Base-by-base conservation (phyloP, 2,113 vertebrate genomes). In the Sphyrna mokarran region DNA sequence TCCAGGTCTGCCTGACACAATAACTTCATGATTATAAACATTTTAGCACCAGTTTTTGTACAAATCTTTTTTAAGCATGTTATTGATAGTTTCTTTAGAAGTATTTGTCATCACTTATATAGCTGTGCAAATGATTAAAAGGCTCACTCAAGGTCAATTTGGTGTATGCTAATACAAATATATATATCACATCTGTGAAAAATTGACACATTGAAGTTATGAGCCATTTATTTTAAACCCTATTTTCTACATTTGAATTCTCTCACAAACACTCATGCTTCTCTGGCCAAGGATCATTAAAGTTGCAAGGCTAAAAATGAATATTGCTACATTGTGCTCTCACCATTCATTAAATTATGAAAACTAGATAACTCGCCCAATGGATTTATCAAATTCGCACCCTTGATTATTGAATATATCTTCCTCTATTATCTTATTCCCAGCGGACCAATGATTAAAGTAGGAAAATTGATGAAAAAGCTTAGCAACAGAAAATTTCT, bases 51-150 rank as follows among this genome's bases (percentile, higher is more conserved):
- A 86, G 5, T 16, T 90, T 83, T 76, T 93, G 96, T 29, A 40
- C 76, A n/a, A 83, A 61, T 63, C 23, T 26, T 69, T 80, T 94
- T 37, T 33, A 1, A 26, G 9, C 16, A 96, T 96, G 96, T 96
- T 96, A 96, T 96, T 43, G 37, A 37, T 78, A 54, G 94, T 96
- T 61, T 96, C 96, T 95, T 68, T 22, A 20, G 9, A 94, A 14
- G 66, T 70, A 20, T 61, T 54, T 33, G 26, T 83, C 48, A 87
- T 43, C 29, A 90, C 13, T n/a, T 90, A 63, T 33, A 89, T 3
- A 90, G 13, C 87, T 61, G 33, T 29, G 58, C 26, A 61, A 90
- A 90, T 90, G 87, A 63, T 33, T 61, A 13, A 61, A 61, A n/a
- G 13, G 4, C 87, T 58, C 58, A 33, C 22, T 89, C 40, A 58